phyloP scores from a whole-genome alignment of 2,888 invertebrate species.

The Nowickia ferox region DNA sequence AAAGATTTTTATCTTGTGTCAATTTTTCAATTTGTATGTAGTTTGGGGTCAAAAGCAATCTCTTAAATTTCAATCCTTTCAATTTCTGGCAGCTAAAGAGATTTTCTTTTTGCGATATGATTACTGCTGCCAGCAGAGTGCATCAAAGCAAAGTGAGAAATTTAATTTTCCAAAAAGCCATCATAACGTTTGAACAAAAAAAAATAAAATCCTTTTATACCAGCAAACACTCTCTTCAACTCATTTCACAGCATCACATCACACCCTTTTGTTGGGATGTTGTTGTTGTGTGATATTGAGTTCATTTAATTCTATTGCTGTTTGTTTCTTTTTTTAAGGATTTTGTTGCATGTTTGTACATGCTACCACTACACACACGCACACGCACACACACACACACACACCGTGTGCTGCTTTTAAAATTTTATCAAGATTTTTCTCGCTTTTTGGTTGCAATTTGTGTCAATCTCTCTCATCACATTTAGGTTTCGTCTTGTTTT shows the following conservation, averaged over 20 bases:
- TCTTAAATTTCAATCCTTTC: constrained; percentile 49
- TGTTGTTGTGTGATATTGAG: constrained; percentile 44
- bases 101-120: constrained; percentile 48
- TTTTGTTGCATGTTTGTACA: constrained; percentile 50
- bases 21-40: constrained; percentile 32
- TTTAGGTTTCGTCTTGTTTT: constrained; percentile 34
- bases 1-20: constrained; percentile 3
- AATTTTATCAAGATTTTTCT: constrained; percentile 78
- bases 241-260: constrained; percentile 26
- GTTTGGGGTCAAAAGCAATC: constrained; percentile 43
- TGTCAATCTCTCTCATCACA: constrained; percentile 68
- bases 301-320: constrained; percentile 18
- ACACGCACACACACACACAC: too few species aligned
- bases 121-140: constrained; percentile 30
- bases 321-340: not conserved
- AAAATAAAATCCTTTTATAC: constrained; percentile 38
- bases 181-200: constrained; percentile 3
- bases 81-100: constrained; percentile 34
- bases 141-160: constrained; percentile 62
- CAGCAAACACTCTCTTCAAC: constrained; percentile 25
- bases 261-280: constrained; percentile 52
- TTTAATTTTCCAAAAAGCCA: constrained; percentile 73
- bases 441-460: constrained; percentile 75
- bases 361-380: constrained; percentile 17
- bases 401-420: constrained; percentile 8